A percentile compares a stretch with the other conserved stretches of the same genome.
Conservation (phyloP, 2,888 invertebrate genomes). For the Sceliomorpha sp. region DNA sequence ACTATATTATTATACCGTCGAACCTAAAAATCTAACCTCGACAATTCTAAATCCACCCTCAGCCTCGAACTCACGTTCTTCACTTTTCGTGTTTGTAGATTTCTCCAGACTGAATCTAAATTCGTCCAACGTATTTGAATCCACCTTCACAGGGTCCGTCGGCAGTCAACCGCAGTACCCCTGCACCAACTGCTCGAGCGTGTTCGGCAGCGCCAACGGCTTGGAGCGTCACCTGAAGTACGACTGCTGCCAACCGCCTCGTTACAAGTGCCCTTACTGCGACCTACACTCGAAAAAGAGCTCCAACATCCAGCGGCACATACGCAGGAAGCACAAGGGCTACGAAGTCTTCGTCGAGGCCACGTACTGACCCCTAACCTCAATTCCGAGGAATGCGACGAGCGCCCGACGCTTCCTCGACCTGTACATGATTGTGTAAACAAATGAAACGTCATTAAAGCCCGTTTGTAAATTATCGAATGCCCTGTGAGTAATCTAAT, state of each 20-base stretch:
- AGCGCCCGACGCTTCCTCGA: too few relatives aligned
- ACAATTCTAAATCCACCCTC: too few relatives aligned
- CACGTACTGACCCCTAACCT: conserved; percentile 32
- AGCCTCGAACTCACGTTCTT: conserved; percentile 5
- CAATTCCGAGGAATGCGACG: too few relatives aligned
- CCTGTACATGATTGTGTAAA: too few relatives aligned
- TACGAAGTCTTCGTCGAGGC: conserved; percentile 33
- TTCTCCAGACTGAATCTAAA: neutral
- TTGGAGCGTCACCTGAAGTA: conserved; percentile 69
- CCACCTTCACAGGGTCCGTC: neutral
- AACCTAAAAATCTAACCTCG: too few relatives aligned
- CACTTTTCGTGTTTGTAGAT: conserved; percentile 41
- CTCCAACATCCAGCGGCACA: conserved; percentile 56
- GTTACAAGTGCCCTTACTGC: conserved; percentile 77
- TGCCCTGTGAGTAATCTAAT: too few relatives aligned
- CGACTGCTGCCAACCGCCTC: conserved; percentile 74
- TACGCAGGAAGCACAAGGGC: conserved; percentile 48
- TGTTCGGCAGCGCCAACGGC: conserved; percentile 52
- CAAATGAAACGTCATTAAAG: too few relatives aligned
- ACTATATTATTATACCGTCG: too few relatives aligned
- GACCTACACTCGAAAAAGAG: conserved; percentile 58
- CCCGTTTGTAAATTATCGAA: too few relatives aligned
- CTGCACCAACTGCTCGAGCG: conserved; percentile 60
- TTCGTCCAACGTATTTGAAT: neutral
- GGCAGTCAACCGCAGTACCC: conserved; percentile 20